phyloP scores from a whole-genome alignment of 2,888 invertebrate species.

The Polylopha cassiicola region DNA sequence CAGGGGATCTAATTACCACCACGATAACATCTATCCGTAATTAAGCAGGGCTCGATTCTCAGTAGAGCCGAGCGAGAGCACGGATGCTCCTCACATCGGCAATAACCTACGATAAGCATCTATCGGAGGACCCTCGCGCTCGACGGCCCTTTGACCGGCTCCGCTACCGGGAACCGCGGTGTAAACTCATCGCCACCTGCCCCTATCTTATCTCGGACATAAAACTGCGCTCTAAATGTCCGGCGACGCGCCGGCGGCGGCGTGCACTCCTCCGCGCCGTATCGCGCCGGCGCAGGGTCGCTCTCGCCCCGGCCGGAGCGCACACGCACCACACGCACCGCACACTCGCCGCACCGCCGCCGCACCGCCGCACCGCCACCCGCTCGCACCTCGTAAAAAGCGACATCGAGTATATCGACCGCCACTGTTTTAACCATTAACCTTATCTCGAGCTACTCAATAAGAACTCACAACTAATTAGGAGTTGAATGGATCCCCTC shows the following conservation, averaged over 20 bases:
- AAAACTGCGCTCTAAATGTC: slow-evolving; percentile 39
- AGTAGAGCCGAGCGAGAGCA: too few species aligned
- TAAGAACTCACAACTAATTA: slow-evolving; percentile 52
- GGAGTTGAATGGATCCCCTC: slow-evolving; percentile 24
- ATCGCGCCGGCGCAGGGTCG: slow-evolving; percentile 1
- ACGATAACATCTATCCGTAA: too few species aligned
- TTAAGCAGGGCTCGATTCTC: too few species aligned
- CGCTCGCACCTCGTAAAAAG: slow-evolving; percentile 36
- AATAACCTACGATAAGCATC: too few species aligned
- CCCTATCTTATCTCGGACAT: slow-evolving; percentile 52
- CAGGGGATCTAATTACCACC: too few species aligned
- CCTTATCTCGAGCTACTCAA: slow-evolving; percentile 33
- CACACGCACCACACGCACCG: background rate
- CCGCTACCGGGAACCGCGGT: slow-evolving; percentile 18
- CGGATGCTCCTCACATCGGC: too few species aligned
- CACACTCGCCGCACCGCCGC: too few species aligned
- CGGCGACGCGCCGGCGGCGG: slow-evolving; percentile 10
- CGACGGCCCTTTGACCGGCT: too few species aligned
- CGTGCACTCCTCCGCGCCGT: slow-evolving; percentile 3
- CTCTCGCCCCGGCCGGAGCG: background rate
- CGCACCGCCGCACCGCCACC: background rate
- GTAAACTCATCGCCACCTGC: slow-evolving; percentile 30
- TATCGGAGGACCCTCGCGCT: too few species aligned
- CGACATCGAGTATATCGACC: slow-evolving; percentile 33
- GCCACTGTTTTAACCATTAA: slow-evolving; percentile 31